Evolutionary conservation across 2,797 vertebrate genomes (phyloP).

Genomic region (Aulostomus chinensis): DNA sequence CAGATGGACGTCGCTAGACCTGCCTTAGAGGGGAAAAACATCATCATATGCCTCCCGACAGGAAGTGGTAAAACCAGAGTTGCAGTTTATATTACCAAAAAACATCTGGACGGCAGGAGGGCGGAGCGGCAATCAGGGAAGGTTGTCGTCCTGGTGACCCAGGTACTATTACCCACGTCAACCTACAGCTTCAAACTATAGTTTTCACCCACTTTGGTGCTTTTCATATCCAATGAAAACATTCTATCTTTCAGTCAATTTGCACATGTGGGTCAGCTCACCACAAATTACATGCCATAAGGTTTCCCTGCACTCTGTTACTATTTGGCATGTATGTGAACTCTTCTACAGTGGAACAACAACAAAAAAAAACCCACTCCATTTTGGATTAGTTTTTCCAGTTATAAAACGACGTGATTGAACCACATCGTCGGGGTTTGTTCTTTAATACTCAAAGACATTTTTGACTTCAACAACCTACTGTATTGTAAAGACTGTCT

Average conservation of each 20-base stretch:
- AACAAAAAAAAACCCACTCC: conserved; percentile 3
- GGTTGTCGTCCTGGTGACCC: conserved; percentile 94
- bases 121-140: conserved; percentile 77
- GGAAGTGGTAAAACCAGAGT: conserved; percentile 97
- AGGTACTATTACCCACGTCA: conserved; percentile 79
- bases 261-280: conserved; percentile 51
- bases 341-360: conserved; percentile 11
- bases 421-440: too few species aligned
- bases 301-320: conserved; percentile 43
- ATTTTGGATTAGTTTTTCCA: conserved; percentile 22
- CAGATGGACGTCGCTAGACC: conserved; percentile 91
- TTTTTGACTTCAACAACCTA: too few species aligned
- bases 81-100: conserved; percentile 90
- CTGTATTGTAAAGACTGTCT: conserved; percentile 14
- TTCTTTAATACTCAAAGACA: too few species aligned
- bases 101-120: conserved; percentile 88
- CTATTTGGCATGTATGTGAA: conserved; percentile 26
- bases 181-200: conserved; percentile 24
- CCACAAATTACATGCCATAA: conserved; percentile 48
- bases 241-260: conserved; percentile 26
- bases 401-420: conserved; percentile 20
- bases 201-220: conserved; percentile 33
- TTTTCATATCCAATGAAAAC: conserved; percentile 39
- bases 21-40: conserved; percentile 91
- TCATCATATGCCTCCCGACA: conserved; percentile 95